phyloP scores from a whole-genome alignment of 2,113 vertebrate species.

The Sorex fumeus region DNA sequence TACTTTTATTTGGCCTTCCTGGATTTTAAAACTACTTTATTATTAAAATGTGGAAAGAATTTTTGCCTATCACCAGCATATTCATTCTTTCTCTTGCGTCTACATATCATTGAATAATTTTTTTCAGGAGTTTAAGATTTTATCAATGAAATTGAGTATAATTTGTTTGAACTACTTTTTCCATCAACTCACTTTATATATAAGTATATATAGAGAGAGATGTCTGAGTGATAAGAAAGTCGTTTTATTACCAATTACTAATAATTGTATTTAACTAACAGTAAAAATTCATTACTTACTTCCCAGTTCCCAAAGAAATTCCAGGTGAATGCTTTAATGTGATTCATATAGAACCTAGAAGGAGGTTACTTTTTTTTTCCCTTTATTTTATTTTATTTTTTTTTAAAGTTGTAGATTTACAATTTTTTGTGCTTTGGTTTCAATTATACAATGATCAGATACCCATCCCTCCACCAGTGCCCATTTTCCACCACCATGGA shows the following conservation, averaged over 20 bases:
- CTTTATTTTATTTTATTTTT: too few relatives aligned
- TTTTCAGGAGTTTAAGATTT: constrained; percentile 7
- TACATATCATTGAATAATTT: neutral
- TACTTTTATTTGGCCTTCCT: neutral
- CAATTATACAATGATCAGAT: too few relatives aligned
- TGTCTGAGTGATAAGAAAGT: constrained; percentile 5
- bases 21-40: neutral
- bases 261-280: neutral
- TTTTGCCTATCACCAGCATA: neutral
- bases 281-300: neutral
- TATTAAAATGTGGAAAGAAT: neutral
- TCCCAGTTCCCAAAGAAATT: constrained; percentile 33
- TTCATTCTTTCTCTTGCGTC: neutral
- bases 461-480: too few relatives aligned
- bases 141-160: too few relatives aligned
- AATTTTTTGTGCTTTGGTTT: too few relatives aligned
- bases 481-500: too few relatives aligned
- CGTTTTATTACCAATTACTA: neutral
- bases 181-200: constrained; percentile 26
- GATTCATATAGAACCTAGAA: neutral
- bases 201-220: neutral
- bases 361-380: too few relatives aligned
- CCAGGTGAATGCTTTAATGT: neutral
- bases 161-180: constrained; percentile 27
- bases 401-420: too few relatives aligned